phyloP scores from a whole-genome alignment of 2,888 invertebrate genomes.

The Dermolepida albohirtum region DNA sequence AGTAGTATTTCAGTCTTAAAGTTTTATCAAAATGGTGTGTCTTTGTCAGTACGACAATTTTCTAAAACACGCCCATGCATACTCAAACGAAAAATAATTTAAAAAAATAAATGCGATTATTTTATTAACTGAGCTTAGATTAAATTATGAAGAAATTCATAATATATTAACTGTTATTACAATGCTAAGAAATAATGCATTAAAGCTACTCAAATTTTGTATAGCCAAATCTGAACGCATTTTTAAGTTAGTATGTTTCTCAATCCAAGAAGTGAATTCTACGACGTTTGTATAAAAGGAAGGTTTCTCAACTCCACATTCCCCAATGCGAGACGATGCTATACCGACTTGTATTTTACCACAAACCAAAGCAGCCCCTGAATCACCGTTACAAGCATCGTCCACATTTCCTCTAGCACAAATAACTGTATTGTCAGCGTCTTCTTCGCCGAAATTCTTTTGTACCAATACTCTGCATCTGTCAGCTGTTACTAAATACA shows the following conservation, averaged over 20 bases:
- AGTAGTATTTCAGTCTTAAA: too few species aligned
- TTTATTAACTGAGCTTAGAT: too few species aligned
- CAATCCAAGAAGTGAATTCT: neutral
- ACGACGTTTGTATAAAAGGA: neutral
- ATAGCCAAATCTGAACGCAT: neutral
- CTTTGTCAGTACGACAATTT: too few species aligned
- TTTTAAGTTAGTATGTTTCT: neutral
- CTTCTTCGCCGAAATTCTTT: too few species aligned
- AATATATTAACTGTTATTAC: neutral
- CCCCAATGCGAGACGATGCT: neutral
- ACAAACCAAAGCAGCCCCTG: constrained; percentile 10
- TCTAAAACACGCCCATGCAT: too few species aligned
- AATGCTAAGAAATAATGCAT: neutral
- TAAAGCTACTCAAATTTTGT: neutral
- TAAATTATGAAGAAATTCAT: too few species aligned
- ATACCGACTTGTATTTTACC: neutral
- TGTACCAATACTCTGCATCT: too few species aligned
- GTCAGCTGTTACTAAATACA: too few species aligned
- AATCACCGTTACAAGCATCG: neutral
- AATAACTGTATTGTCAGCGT: neutral
- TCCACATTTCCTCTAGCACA: neutral
- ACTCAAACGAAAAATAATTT: too few species aligned
- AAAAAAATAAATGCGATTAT: too few species aligned
- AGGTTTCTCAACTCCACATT: neutral
- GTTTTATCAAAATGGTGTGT: too few species aligned